Conservation (phyloP, 2,113 vertebrate genomes). For the Callithrix jacchus region DNA sequence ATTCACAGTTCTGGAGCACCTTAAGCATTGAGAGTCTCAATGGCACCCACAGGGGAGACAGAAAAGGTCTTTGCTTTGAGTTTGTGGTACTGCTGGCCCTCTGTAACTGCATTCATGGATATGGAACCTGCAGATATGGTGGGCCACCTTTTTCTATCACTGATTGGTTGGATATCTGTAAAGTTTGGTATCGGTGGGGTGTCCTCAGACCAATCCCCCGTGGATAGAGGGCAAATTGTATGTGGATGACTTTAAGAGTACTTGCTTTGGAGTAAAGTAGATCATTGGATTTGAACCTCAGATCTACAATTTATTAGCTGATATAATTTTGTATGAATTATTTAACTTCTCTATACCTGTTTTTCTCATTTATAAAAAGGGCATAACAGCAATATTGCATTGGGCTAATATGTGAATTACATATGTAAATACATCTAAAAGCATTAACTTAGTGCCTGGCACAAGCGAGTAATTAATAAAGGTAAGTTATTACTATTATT, state of each 20-base stretch:
- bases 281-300: not conserved
- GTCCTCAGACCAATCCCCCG: not conserved
- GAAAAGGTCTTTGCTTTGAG: constrained; percentile 6
- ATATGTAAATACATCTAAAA: constrained; percentile 23
- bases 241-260: not conserved
- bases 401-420: not conserved
- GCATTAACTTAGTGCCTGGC: not conserved
- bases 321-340: not conserved
- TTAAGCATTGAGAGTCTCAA: not conserved
- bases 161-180: not conserved
- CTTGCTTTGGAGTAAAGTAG: not conserved
- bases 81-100: not conserved
- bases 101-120: not conserved
- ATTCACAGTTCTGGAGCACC: not conserved
- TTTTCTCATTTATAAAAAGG: not conserved
- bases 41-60: not conserved
- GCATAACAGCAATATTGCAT: not conserved
- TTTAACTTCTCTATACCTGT: not conserved
- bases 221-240: not conserved
- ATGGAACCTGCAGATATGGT: not conserved
- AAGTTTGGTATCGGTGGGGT: not conserved
- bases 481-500: not conserved
- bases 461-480: not conserved
- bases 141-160: not conserved
- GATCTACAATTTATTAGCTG: not conserved